Base-by-base conservation (phyloP, 1,140 invertebrate genomes). In the Agrypnia vestita region DNA sequence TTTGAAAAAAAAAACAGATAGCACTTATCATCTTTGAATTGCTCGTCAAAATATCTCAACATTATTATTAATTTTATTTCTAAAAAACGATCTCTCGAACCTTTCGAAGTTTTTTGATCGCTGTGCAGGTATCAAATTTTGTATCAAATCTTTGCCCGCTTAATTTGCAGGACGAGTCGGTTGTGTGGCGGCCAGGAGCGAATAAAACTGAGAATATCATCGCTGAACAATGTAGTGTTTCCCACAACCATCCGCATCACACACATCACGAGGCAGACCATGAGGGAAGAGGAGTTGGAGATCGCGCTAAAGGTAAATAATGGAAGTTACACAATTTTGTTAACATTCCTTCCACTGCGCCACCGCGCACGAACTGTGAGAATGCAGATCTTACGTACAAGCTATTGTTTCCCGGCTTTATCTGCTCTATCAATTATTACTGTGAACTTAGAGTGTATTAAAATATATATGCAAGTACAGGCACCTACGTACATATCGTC, bases 281-380 rank as follows among this genome's bases (percentile, higher is more conserved):
- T 96, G 95, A 93, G 95, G 88, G 96, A 97, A 91, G 96, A 97
- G 91, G 96, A 97, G 89, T 92, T 97, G 87, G 96, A 97, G 92
- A 94, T 96, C 90, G 96, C 96, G 90, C 94, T 97, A 86, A 97
- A 97, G 93, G 93, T 94, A 88, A 87, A 51, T 53, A 17, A 25
- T 17, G 35, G n/a, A 35, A 47, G 46, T 71, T 64, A 35, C 19
- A 64, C 35, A 59, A 64, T 64, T 64, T 64, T 44, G 61, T 84
- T 71, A 76, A 51, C 64, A 56, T 82, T 78, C 15, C 67, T 19
- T 17, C 43, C 46, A 71, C 43, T 71, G 15, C 35, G 19, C 43
- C 19, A 25, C 3, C 61, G 61, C n/a, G 61, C 43, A 59, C 19
- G 61, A 64, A 21, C 19, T 64, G 61, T 64, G 61, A 64, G 61